These are phyloP conservation scores for Tiphia femorata DNA, from an alignment of 2,888 invertebrate genomes.

Conservation along the genomic window DNA sequence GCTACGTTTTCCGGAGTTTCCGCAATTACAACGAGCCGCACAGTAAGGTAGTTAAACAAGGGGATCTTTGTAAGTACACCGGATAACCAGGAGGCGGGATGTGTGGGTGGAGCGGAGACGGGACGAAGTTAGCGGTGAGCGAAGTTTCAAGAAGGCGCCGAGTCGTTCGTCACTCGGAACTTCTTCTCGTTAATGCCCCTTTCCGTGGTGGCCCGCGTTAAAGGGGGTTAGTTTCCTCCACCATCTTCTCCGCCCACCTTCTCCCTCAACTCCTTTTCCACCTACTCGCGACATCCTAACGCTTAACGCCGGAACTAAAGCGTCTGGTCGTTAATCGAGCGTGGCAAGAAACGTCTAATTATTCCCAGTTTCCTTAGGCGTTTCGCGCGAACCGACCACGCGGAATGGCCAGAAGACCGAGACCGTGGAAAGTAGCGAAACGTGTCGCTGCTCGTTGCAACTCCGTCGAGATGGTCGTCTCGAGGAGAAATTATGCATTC, in stretches of 20 bases:
- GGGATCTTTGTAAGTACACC: conserved; percentile 26
- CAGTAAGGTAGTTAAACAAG: conserved; percentile 27
- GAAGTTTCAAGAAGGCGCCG: conserved; percentile 23
- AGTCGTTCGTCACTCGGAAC: conserved; percentile 37
- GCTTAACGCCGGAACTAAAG: conserved; percentile 8
- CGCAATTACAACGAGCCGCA: conserved; percentile 19
- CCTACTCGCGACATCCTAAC: conserved; percentile 16
- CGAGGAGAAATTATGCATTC: no score
- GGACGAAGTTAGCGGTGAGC: conserved; percentile 27
- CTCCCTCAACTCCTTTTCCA: neutral
- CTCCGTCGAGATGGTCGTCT: no score
- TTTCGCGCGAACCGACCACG: neutral
- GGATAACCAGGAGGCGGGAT: conserved; percentile 38
- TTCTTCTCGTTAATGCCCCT: conserved; percentile 31
- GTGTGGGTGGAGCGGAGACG: no score
- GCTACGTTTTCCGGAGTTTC: conserved; percentile 20
- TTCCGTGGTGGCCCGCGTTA: conserved; percentile 15
- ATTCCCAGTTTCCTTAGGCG: neutral
- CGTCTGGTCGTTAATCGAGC: conserved; percentile 21
- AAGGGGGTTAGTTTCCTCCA: conserved; percentile 18
- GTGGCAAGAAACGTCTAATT: conserved; percentile 19
- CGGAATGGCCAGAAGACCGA: neutral
- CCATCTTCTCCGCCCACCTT: neutral
- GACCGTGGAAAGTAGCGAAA: no score
- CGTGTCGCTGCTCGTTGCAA: no score